A percentile compares a stretch with the other conserved stretches of the same genome.
Conservation (phyloP, 1,140 invertebrate genomes). For the Mizuhopecten yessoensis region DNA sequence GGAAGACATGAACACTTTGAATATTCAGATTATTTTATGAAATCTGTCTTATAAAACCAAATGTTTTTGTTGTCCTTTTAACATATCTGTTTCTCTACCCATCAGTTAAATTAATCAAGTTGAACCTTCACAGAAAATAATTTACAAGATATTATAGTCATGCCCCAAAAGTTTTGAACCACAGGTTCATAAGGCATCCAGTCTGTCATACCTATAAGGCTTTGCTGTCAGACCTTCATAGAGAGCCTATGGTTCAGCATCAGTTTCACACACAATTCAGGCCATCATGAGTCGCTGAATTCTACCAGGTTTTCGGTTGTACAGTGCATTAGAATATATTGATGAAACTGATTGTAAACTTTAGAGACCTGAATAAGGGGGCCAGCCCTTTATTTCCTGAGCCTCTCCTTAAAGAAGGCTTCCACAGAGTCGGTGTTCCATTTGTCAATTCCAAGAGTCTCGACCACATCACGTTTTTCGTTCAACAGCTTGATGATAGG, state of each 20-base stretch:
- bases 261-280: background rate
- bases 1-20: background rate
- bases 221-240: slow-evolving; percentile 30
- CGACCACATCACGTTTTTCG: slow-evolving; percentile 81
- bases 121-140: no score
- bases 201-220: background rate
- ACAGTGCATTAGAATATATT: background rate
- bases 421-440: slow-evolving; percentile 98
- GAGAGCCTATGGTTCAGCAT: background rate
- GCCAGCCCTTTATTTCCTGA: slow-evolving; percentile 82
- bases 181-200: background rate
- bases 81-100: no score
- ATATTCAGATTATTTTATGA: no score
- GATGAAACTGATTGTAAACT: background rate
- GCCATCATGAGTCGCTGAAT: no score
- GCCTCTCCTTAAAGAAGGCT: slow-evolving; percentile 95
- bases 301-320: background rate
- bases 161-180: background rate
- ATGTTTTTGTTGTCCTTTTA: no score
- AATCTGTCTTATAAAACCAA: no score
- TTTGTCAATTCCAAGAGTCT: slow-evolving; percentile 95
- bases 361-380: background rate
- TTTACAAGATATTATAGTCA: no score
- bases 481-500: slow-evolving; percentile 96
- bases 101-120: no score